Evolutionary conservation across 2,888 invertebrate genomes (phyloP).

Genomic region (Euspilapteryx auroguttella): DNA sequence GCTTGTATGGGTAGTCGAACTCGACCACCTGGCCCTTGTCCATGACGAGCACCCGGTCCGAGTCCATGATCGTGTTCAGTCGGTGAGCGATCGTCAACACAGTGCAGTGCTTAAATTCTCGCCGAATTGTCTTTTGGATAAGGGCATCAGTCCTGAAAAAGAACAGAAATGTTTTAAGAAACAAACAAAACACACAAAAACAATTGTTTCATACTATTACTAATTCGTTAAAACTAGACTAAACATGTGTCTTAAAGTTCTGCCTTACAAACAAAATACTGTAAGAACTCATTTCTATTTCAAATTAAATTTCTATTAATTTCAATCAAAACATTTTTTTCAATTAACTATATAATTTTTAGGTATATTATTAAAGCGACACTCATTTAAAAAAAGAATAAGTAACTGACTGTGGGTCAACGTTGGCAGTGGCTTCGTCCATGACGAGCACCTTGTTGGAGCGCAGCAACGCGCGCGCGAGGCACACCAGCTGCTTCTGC

Average conservation of each 20-base stretch:
- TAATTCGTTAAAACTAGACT: too few species aligned
- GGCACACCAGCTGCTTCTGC: conserved; percentile 77
- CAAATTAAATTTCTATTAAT: too few species aligned
- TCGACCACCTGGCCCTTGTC: conserved; percentile 74
- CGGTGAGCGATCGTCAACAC: conserved; percentile 91
- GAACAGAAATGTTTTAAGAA: conserved; percentile 8
- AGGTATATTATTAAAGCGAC: too few species aligned
- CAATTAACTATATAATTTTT: too few species aligned
- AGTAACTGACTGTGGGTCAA: conserved; percentile 66
- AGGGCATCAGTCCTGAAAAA: conserved; percentile 64
- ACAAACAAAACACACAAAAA: conserved; percentile 1
- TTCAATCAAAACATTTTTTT: too few species aligned
- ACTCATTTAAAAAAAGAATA: too few species aligned
- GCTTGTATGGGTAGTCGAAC: conserved; percentile 67
- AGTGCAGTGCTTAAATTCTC: conserved; percentile 76
- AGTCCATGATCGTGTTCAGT: conserved; percentile 90
- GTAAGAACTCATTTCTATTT: too few species aligned
- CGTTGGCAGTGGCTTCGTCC: conserved; percentile 64
- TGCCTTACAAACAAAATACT: too few species aligned
- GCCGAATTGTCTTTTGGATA: conserved; percentile 81
- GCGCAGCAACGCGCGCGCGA: conserved; percentile 76
- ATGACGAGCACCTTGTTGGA: conserved; percentile 71
- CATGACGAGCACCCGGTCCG: conserved; percentile 84
- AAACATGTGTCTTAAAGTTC: too few species aligned
- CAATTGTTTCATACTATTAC: too few species aligned